Base-by-base conservation (phyloP, 2,797 vertebrate genomes). In the Chelidonichthys spinosus region DNA sequence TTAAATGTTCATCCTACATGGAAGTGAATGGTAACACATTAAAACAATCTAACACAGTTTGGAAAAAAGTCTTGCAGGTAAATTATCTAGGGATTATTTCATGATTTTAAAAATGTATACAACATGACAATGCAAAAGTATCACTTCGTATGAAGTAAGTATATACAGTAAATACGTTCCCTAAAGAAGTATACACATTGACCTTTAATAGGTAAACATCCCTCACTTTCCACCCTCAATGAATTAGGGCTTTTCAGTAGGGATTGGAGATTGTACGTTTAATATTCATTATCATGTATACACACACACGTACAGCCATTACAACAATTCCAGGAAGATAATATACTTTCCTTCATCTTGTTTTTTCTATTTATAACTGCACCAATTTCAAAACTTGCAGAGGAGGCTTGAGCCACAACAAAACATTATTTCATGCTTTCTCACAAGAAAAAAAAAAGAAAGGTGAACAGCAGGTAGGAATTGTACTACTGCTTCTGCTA, bases 271-370 rank as follows among this genome's bases (percentile, higher is more conserved):
- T 33, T 17, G 13, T 58, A 18, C 44, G 14, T 64, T 76, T 66
- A 77, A 50, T 81, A 78, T 83, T 74, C 49, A 82, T 79, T 70
- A 65, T 25, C 25, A 25, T 25, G 25, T 44, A 60, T 17, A 72
- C 35, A 52, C 17, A 6, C 11, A 54, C 2, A n/a, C n/a, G 13
- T 63, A 40, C 44, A 2, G 35, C 63, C 55, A 66, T 33, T 43
- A 14, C 54, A 52, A 55, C 33, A 18, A 46, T 40, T 63, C 39
- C 39, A 49, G 61, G 47, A 42, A 43, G 33, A 13, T 4, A 35
- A 8, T 8, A 9, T 4, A 44, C 8, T 42, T 50, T 40, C 5
- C 7, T 39, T 32, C 25, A 49, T 42, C 9, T 2, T 10, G 7
- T 56, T 37, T 37, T 61, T 32, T 3, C 46, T 11, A 55, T 49